Evolutionary conservation across 1,140 invertebrate species (phyloP), one percentile per base, ranked within the genome.

Genomic region (Sarcophaga bullata): DNA sequence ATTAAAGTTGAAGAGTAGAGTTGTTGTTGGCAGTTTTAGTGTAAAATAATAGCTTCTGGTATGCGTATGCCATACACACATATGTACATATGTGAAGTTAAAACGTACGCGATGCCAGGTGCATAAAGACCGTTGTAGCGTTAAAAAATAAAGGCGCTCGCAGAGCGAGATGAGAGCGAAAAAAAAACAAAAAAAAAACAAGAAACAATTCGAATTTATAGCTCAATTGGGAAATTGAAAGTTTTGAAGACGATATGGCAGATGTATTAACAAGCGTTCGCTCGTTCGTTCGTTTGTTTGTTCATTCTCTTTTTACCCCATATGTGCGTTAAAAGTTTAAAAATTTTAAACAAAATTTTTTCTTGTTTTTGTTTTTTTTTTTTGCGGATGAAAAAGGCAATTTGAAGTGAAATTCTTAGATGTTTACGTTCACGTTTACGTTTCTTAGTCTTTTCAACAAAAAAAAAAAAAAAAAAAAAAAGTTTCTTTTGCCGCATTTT

Each of bases 171-270:
- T 4, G 25, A 4, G 25, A 78, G 8, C 11, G 47, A 17, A 15
- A 0, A 58, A 58, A 58, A 58, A 15, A 0, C 15, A 58, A 58
- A 58, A 58, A n/a, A 15, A 13, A 0, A 58, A 15, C 6, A 58
- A 58, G 54, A n/a, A 58, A 68, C 25, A 37, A 37, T 8, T 78
- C 48, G 75, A 78, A 78, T 78, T 78, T 78, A 78, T 78, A 78
- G 75, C 75, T 78, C 75, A 78, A 78, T 78, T 78, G 75, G 75
- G 75, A 78, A 78, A 78, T 72, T 10, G 49, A 78, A 78, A 78
- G 48, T 78, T 78, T n/a, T 78, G 48, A 52, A 37, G 25, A 4
- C 25, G 25, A 37, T 37, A 37, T 37, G 25, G 25, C 25, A 78
- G 17, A 52, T 78, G 49, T 78, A 52, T 52, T 73, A 73, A 49